Base-by-base conservation (phyloP, 2,113 vertebrate genomes). In the Microtus ochrogaster region DNA sequence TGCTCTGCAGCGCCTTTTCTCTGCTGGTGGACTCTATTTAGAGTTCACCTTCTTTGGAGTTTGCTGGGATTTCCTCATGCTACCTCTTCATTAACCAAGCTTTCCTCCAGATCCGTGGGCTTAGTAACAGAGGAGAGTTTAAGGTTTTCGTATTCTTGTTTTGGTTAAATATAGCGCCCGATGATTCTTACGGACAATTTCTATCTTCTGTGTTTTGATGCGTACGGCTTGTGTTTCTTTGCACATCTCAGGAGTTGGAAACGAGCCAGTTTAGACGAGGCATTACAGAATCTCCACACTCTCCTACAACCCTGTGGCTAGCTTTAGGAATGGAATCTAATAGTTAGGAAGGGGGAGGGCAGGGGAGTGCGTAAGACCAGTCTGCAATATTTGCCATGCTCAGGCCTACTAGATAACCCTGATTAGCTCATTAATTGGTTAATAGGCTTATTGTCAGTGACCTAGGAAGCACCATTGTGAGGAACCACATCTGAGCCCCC, bases 41-140 rank as follows among this genome's bases (percentile, higher is more conserved):
- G 55, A 41, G 7, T 63, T 41, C 39, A 61, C 81, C 22, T 41
- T 21, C 63, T 2, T 5, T 1, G 55, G 81, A 28, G 81, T 41
- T 9, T 36, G 66, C 8, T 1, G 68, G 16, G 61, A 63, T 83
- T 3, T 9, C 33, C 0, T 22, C 49, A 0, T 16, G 21, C 1
- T 0, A 0, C 36, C 4, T 44, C 85, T 79, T 82, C 44, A 55
- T 5, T 7, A 16, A 30, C 28, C n/a, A 19, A 52, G 58, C 44
- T 39, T 78, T 39, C 8, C 77, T 52, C n/a, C 6, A 41, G 12
- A 26, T 41, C 28, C 78, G 76, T 44, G 55, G 47, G 3, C 4
- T 21, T 9, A 3, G 73, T 73, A 16, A 39, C 41, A 47, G 83
- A 33, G 47, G 36, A 2, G 8, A 21, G 21, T 16, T 44, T 21